phyloP scores from a whole-genome alignment of 1,140 invertebrate genomes.

The Heliconius himera region DNA sequence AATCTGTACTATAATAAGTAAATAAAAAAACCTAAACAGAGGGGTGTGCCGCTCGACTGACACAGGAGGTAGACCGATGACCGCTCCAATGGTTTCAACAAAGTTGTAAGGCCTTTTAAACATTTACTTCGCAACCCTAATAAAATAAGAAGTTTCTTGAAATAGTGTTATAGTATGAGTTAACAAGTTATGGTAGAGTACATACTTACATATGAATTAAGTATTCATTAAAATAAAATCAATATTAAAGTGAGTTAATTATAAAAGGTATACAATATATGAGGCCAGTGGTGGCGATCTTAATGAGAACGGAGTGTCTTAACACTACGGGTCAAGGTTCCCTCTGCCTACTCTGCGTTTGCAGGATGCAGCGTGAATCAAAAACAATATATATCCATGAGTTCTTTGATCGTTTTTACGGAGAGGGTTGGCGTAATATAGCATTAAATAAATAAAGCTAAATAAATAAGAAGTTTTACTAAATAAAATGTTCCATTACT shows the following conservation, averaged over 20 bases:
- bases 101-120: background rate
- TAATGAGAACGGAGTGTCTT: background rate
- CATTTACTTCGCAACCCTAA: background rate
- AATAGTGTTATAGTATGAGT: background rate
- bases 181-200: background rate
- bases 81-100: slow-evolving; percentile 3
- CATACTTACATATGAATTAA: background rate
- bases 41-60: background rate
- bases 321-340: too few species aligned
- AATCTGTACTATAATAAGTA: too few species aligned
- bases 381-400: too few species aligned
- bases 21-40: background rate
- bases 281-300: background rate
- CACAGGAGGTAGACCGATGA: background rate
- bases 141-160: slow-evolving; percentile 1
- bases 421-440: too few species aligned
- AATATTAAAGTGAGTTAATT: background rate
- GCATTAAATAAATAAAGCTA: too few species aligned
- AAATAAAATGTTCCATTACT: too few species aligned
- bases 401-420: too few species aligned
- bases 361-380: too few species aligned
- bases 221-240: background rate
- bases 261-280: background rate
- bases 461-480: too few species aligned
- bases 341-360: too few species aligned